Percentiles rank a stretch among this genome's conserved stretches.
Evolutionary conservation across 2,113 vertebrate genomes (phyloP).

Genomic region (Thermophis baileyi): DNA sequence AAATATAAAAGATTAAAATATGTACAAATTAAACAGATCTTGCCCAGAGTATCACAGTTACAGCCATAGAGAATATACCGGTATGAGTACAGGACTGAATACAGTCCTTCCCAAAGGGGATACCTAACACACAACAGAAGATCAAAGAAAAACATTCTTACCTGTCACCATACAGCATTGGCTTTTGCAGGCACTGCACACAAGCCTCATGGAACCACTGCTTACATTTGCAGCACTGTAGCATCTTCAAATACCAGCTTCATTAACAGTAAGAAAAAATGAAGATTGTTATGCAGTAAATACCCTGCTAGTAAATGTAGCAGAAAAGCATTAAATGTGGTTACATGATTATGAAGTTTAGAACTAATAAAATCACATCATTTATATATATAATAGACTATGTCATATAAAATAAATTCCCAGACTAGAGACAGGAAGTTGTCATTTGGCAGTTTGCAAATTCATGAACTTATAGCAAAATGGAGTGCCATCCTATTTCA

Average conservation of each 20-base stretch:
- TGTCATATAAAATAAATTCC: background rate
- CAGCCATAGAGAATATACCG: background rate
- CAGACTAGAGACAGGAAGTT: background rate
- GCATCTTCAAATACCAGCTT: conserved; percentile 98
- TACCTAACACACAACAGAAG: background rate
- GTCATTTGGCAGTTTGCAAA: background rate
- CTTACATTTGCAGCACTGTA: conserved; percentile 94
- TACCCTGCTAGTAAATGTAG: background rate
- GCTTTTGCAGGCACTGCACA: conserved; percentile 93
- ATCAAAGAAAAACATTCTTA: conserved; percentile 44
- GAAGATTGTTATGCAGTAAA: background rate
- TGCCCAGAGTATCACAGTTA: background rate
- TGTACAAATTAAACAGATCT: too few species aligned
- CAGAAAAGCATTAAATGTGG: background rate
- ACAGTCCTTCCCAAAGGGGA: background rate
- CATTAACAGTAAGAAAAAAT: conserved; percentile 35
- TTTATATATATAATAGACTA: too few species aligned
- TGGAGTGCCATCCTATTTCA: background rate
- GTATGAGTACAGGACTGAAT: background rate
- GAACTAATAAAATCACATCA: background rate
- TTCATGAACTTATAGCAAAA: background rate
- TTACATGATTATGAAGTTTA: background rate
- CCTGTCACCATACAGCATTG: conserved; percentile 96
- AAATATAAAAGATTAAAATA: too few species aligned
- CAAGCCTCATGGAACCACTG: conserved; percentile 99